Percentiles rank a stretch among this genome's conserved stretches.
Evolutionary conservation across 1,140 invertebrate genomes (phyloP).

Genomic region (Scaptomyza hsui): DNA sequence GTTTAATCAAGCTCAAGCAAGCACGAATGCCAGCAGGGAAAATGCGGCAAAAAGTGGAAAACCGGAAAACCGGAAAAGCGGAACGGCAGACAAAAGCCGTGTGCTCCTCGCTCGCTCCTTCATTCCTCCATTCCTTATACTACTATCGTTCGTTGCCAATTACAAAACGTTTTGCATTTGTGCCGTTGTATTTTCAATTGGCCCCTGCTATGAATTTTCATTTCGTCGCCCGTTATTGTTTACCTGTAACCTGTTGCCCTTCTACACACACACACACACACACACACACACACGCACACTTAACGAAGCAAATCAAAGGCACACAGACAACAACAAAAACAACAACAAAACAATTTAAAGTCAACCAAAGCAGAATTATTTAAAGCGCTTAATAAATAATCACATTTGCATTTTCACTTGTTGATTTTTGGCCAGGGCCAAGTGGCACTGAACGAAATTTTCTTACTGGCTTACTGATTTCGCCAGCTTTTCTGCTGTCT

Average conservation of each 20-base stretch:
- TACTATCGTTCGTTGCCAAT: slow-evolving; percentile 45
- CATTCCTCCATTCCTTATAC: too few relatives aligned
- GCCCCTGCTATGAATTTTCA: slow-evolving; percentile 59
- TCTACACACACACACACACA: not conserved
- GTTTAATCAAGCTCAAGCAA: slow-evolving; percentile 65
- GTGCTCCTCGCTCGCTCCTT: not conserved
- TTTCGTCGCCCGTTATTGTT: slow-evolving; percentile 33
- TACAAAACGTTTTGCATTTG: slow-evolving; percentile 67
- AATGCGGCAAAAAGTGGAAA: not conserved
- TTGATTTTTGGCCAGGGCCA: slow-evolving; percentile 60
- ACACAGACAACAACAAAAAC: not conserved
- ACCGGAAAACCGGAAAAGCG: slow-evolving; percentile 24
- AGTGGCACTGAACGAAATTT: slow-evolving; percentile 21
- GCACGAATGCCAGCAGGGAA: not conserved
- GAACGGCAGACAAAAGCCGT: slow-evolving; percentile 21
- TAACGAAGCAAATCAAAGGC: slow-evolving; percentile 36
- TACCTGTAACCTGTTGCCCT: slow-evolving; percentile 42
- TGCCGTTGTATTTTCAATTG: slow-evolving; percentile 70
- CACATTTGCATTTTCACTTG: slow-evolving; percentile 82
- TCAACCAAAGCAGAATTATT: slow-evolving; percentile 57
- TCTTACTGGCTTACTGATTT: slow-evolving; percentile 16
- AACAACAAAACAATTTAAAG: slow-evolving; percentile 15
- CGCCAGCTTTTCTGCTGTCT: slow-evolving; percentile 33
- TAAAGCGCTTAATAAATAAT: slow-evolving; percentile 82
- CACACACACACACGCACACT: not conserved